Percentiles rank a stretch among this genome's conserved stretches.
Conservation (phyloP, 64 coral and sea anemone species). For the Pocillopora damicornis region DNA sequence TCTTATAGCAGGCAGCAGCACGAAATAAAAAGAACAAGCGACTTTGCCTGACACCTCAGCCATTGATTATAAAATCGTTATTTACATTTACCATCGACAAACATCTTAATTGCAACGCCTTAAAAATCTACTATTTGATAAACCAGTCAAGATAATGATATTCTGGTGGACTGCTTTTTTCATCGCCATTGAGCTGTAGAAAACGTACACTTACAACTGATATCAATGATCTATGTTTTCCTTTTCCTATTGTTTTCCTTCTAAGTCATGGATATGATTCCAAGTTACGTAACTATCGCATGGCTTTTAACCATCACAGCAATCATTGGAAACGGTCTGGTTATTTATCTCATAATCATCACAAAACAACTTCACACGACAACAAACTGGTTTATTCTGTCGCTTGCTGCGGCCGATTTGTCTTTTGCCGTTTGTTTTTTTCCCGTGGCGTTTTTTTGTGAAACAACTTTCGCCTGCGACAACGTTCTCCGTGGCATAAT, state of each 20-base stretch:
- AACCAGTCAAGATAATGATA: background rate
- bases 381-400: background rate
- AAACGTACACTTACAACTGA: background rate
- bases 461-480: background rate
- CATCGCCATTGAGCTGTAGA: background rate
- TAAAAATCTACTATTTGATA: too few species aligned
- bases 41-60: too few species aligned
- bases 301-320: background rate
- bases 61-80: too few species aligned
- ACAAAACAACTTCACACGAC: constrained; percentile 4
- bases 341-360: background rate
- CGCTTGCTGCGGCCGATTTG: background rate
- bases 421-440: background rate
- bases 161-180: background rate
- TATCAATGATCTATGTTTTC: too few species aligned
- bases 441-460: background rate
- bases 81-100: too few species aligned
- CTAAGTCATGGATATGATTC: background rate
- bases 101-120: too few species aligned
- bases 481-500: background rate
- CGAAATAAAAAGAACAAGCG: too few species aligned
- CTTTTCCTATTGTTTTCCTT: background rate
- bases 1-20: too few species aligned
- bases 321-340: background rate
- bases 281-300: background rate